Percentiles rank a stretch among this genome's conserved stretches.
These are phyloP conservation scores for Nephrotoma guestfalica DNA, from an alignment of 2,888 invertebrate species.

Conservation along the genomic window DNA sequence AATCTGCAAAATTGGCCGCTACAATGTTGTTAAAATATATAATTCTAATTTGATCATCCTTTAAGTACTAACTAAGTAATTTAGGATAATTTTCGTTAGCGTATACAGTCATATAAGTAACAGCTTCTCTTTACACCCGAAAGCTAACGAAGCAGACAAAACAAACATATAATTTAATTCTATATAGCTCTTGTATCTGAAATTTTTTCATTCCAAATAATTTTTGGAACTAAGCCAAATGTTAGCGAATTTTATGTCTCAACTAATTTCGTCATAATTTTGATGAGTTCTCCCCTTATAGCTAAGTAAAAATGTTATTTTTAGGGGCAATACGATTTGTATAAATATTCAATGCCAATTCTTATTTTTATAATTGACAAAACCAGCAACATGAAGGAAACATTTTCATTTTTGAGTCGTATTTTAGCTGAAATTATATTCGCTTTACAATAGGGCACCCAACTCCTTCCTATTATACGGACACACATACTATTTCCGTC, in stretches of 20 bases:
- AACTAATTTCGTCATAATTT: not conserved
- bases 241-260: not conserved
- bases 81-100: too few species aligned
- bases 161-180: too few species aligned
- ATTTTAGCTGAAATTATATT: not conserved
- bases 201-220: not conserved
- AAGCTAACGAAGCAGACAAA: too few species aligned
- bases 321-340: not conserved
- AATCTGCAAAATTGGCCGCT: too few species aligned
- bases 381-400: not conserved
- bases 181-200: too few species aligned
- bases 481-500: not conserved
- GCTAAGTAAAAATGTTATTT: not conserved
- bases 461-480: not conserved
- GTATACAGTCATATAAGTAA: too few species aligned
- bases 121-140: too few species aligned
- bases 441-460: not conserved
- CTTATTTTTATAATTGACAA: not conserved
- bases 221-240: not conserved
- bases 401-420: not conserved
- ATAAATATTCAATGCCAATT: not conserved
- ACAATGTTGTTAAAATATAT: too few species aligned
- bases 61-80: too few species aligned
- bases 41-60: too few species aligned
- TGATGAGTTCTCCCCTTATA: not conserved